A percentile compares a stretch with the other conserved stretches of the same genome.
Evolutionary conservation across 2,113 vertebrate genomes (phyloP).

Genomic region (Struthidea cinerea): DNA sequence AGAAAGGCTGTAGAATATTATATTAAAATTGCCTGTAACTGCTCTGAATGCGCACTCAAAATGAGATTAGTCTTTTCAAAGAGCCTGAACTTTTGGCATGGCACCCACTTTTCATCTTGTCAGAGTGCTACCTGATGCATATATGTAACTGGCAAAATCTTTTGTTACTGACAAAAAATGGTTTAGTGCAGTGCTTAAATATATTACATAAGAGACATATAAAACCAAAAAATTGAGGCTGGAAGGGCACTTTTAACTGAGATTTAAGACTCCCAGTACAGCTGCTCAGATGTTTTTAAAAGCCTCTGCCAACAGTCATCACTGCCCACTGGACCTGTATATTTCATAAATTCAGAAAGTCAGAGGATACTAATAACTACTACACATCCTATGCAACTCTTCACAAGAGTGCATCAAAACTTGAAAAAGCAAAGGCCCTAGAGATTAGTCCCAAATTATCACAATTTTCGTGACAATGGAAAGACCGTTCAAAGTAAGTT

Average conservation of each 20-base stretch:
- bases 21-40: background rate
- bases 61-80: background rate
- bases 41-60: background rate
- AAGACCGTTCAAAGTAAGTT: background rate
- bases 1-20: background rate
- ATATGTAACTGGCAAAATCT: background rate
- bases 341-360: background rate
- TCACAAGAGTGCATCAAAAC: background rate
- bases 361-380: background rate
- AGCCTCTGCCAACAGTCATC: background rate
- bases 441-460: background rate
- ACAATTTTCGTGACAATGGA: background rate
- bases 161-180: background rate
- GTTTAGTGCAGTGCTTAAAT: background rate
- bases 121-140: background rate
- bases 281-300: conserved; percentile 26
- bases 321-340: background rate
- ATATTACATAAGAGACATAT: background rate
- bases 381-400: background rate
- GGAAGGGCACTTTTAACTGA: background rate
- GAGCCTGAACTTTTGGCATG: background rate
- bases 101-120: background rate
- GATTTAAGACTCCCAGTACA: conserved; percentile 33
- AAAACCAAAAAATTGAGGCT: background rate
- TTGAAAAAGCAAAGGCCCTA: background rate